These are phyloP conservation scores for Epirrita christyi DNA, from an alignment of 2,888 invertebrate species.

Conservation along the genomic window DNA sequence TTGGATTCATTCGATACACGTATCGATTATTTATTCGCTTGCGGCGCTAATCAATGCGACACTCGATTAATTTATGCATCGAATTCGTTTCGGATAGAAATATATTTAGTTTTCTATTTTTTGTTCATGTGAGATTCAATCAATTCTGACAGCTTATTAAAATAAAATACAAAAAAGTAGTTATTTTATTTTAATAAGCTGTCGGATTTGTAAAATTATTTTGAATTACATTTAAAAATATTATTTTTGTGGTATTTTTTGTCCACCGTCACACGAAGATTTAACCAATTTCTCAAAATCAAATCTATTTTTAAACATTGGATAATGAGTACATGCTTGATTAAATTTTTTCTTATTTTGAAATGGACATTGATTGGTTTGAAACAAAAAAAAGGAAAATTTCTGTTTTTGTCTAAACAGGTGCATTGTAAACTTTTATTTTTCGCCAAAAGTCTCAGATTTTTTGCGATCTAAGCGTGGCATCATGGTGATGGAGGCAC, in stretches of 20 bases:
- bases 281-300: not conserved
- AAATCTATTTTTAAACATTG: not conserved
- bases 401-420: slow-evolving; percentile 3
- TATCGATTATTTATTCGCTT: slow-evolving; percentile 69
- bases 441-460: slow-evolving; percentile 5
- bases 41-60: slow-evolving; percentile 73
- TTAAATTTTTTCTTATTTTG: not conserved
- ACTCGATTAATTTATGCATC: slow-evolving; percentile 66
- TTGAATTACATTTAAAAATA: slow-evolving; percentile 1
- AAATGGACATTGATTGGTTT: not conserved
- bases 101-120: slow-evolving; percentile 45
- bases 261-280: not conserved
- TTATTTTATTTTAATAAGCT: slow-evolving; percentile 9
- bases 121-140: slow-evolving; percentile 25
- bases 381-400: not conserved
- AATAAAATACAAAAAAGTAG: no score
- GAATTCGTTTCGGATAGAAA: slow-evolving; percentile 56
- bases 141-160: slow-evolving; percentile 6
- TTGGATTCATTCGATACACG: slow-evolving; percentile 61
- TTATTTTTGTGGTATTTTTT: not conserved
- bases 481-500: slow-evolving; percentile 52
- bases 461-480: slow-evolving; percentile 36
- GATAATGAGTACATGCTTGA: not conserved
- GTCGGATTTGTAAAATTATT: slow-evolving; percentile 1
- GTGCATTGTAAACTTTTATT: slow-evolving; percentile 8